Evolutionary conservation across 2,888 invertebrate genomes (phyloP), one percentile per base, ranked within the genome.

Genomic region (Andrena camellia): DNA sequence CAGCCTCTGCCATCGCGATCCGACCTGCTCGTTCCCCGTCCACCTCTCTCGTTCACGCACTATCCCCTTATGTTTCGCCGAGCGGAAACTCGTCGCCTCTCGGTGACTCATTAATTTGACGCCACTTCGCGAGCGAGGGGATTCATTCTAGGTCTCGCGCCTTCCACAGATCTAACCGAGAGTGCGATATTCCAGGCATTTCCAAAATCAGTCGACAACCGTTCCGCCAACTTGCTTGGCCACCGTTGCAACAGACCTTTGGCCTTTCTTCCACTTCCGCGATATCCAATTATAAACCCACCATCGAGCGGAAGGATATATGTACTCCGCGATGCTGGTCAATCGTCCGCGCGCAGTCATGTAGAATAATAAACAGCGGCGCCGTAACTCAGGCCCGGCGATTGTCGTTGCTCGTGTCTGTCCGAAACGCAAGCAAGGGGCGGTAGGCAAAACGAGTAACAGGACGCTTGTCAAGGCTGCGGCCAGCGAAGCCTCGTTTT

Each of bases 81-180:
- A 74, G 82, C 74, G 63, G 72, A 82, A 87, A 82, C 76, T 78
- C 73, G 29, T 78, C 73, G 29, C 71, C 75, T 73, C 78, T 75
- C 66, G 52, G 70, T 81, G 81, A 84, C 75, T 78, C 78, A 69
- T 87, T 86, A 87, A 87, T 87, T 86, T 75, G 66, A 79, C 87
- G 79, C 76, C 71, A 64, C 72, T 75, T 86, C 59, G 64, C 73
- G 57, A 48, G 52, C 71, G 68, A 78, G 76, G 78, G 57, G 50
- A 75, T 73, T 57, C 75, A 31, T 78, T 57, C 66, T 64, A 60
- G 70, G 50, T 48, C 29, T 69, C 72, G 23, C 60, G 10, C 59
- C 62, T 62, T 66, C 8, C 48, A 10, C 10, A 62, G 26, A 72
- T 69, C 72, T 71, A 42, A 62, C 10, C 31, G 26, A 3, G 10